phyloP scores from a whole-genome alignment of 1,140 invertebrate species.

The Leptoteleia sp. region DNA sequence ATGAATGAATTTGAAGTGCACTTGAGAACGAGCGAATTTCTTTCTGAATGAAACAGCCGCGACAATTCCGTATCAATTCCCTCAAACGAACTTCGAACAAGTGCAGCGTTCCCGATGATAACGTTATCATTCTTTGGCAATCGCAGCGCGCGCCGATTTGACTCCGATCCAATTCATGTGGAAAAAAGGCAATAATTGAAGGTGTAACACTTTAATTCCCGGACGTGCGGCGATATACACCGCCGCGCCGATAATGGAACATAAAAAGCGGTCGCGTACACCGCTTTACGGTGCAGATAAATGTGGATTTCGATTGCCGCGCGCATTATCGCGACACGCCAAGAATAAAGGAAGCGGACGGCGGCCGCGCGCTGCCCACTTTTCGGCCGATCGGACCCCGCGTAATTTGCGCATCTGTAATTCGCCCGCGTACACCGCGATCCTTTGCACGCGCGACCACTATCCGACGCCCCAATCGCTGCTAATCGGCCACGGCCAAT shows the following conservation, averaged over 20 bases:
- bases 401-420: neutral
- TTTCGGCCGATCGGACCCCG: neutral
- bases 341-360: constrained; percentile 5
- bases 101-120: too few species aligned
- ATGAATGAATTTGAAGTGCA: too few species aligned
- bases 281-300: constrained; percentile 36
- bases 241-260: constrained; percentile 13
- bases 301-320: constrained; percentile 32
- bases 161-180: constrained; percentile 20
- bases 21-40: too few species aligned
- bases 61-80: too few species aligned
- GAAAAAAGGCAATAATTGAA: constrained; percentile 36
- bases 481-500: constrained; percentile 8
- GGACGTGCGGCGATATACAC: constrained; percentile 21
- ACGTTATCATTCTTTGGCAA: constrained; percentile 11
- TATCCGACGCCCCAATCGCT: neutral
- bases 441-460: too few species aligned
- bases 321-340: constrained; percentile 23
- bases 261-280: constrained; percentile 32
- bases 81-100: too few species aligned
- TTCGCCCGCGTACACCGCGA: too few species aligned
- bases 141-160: too few species aligned
- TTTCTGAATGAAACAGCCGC: too few species aligned
- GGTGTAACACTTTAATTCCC: constrained; percentile 28
- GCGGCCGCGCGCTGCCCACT: too few species aligned